These are phyloP conservation scores for Aurelia coerulea DNA, from an alignment of 30 jellyfish, hydroid and myxozoan genomes.

Conservation along the genomic window DNA sequence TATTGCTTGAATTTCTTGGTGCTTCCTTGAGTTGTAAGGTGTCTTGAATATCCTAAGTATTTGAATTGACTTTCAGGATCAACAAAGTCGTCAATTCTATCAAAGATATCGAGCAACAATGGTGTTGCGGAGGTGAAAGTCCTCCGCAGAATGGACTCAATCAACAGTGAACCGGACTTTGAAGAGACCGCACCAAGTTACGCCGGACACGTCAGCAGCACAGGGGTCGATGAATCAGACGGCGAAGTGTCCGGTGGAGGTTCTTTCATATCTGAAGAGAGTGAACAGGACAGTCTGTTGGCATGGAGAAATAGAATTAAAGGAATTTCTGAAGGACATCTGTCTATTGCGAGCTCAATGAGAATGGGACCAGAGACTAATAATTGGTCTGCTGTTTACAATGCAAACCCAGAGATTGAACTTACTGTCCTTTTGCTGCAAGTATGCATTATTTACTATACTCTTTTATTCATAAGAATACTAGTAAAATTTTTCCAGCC, in stretches of 20 bases:
- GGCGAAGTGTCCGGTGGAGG: slow-evolving; percentile 37
- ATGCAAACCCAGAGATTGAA: slow-evolving; percentile 63
- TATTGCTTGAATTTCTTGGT: background rate
- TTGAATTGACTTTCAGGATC: slow-evolving; percentile 18
- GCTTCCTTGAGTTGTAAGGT: no score
- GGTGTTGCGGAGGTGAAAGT: slow-evolving; percentile 22
- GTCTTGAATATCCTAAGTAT: background rate
- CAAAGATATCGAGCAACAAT: slow-evolving; percentile 13
- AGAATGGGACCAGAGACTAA: background rate
- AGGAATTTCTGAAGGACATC: slow-evolving; percentile 36
- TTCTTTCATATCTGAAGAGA: slow-evolving; percentile 34
- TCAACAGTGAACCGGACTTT: slow-evolving; percentile 25
- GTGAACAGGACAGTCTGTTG: slow-evolving; percentile 45
- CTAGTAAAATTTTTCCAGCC: no score
- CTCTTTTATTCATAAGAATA: no score
- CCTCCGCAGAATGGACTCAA: slow-evolving; percentile 27
- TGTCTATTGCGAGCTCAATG: background rate
- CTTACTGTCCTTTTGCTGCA: slow-evolving; percentile 55
- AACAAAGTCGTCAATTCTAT: slow-evolving; percentile 33
- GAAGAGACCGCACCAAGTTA: slow-evolving; percentile 54
- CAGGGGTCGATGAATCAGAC: slow-evolving; percentile 57
- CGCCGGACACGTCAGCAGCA: slow-evolving; percentile 56
- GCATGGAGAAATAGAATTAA: slow-evolving; percentile 60
- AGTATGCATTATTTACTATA: background rate
- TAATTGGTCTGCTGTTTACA: slow-evolving; percentile 50